Evolutionary conservation across 1,140 invertebrate species (phyloP).

Genomic region (Caenorhabditis inopinata): DNA sequence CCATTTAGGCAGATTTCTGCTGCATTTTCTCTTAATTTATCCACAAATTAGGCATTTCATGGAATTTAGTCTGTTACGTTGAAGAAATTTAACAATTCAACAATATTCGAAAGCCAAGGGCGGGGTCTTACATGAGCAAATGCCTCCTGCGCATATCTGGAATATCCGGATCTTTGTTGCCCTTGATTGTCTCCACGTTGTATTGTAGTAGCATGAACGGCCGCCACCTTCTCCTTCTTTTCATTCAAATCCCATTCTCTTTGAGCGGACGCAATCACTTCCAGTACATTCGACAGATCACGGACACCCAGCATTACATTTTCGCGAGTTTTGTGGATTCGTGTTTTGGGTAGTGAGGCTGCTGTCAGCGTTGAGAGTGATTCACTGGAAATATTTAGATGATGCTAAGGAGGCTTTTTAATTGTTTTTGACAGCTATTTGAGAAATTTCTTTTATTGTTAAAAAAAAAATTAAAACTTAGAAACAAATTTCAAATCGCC

Average conservation of each 20-base stretch:
- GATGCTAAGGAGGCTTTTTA: too few relatives aligned
- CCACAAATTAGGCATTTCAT: too few relatives aligned
- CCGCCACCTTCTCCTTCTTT: slow-evolving; percentile 20
- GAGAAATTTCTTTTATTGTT: too few relatives aligned
- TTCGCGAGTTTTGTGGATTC: not conserved
- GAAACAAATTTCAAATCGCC: too few relatives aligned
- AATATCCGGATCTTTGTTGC: not conserved
- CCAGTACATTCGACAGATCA: not conserved
- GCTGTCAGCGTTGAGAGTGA: not conserved
- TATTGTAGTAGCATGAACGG: not conserved
- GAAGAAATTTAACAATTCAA: too few relatives aligned
- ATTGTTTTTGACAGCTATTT: too few relatives aligned
- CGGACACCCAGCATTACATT: not conserved
- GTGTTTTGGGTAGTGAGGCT: not conserved
- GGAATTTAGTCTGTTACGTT: too few relatives aligned
- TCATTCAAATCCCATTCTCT: slow-evolving; percentile 2
- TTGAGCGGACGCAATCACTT: not conserved
- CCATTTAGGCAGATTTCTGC: not conserved
- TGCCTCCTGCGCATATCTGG: not conserved
- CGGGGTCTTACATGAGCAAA: not conserved
- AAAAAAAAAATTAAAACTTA: too few relatives aligned
- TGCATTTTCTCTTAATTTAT: too few relatives aligned
- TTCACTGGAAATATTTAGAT: not conserved
- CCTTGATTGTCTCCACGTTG: not conserved
- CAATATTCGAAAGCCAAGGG: not conserved